These are phyloP conservation scores for Leontopithecus rosalia DNA, from an alignment of 2,797 vertebrate species.

Conservation along the genomic window DNA sequence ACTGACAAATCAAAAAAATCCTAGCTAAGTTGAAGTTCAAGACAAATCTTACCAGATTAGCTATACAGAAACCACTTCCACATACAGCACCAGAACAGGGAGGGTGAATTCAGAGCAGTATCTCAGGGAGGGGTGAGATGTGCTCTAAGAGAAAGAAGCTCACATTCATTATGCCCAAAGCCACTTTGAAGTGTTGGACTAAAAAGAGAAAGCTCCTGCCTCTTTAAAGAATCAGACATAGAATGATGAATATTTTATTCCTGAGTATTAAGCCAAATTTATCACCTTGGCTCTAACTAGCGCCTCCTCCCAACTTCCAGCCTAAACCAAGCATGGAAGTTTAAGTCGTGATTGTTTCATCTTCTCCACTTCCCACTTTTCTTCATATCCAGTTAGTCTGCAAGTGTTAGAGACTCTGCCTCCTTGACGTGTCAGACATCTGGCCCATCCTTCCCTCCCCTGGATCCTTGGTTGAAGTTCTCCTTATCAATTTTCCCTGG, in stretches of 20 bases:
- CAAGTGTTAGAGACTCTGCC: neutral
- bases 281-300: neutral
- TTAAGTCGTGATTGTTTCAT: neutral
- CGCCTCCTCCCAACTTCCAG: neutral
- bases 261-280: slow-evolving; percentile 43
- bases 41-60: neutral
- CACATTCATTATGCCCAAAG: slow-evolving; percentile 71
- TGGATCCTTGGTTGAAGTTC: neutral
- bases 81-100: neutral
- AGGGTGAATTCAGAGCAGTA: neutral
- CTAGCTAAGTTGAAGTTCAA: slow-evolving; percentile 45
- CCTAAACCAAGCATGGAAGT: neutral
- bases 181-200: slow-evolving; percentile 73
- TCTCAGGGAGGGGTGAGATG: slow-evolving; percentile 45
- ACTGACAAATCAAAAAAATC: neutral
- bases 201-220: slow-evolving; percentile 65
- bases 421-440: neutral
- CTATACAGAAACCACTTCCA: neutral
- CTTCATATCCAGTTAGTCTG: neutral
- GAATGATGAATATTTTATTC: slow-evolving; percentile 56
- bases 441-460: neutral
- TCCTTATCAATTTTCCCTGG: neutral
- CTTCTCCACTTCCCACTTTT: neutral
- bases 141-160: slow-evolving; percentile 46
- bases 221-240: slow-evolving; percentile 66